Conservation (phyloP, 2,888 invertebrate species). For the Chorisops tibialis region DNA sequence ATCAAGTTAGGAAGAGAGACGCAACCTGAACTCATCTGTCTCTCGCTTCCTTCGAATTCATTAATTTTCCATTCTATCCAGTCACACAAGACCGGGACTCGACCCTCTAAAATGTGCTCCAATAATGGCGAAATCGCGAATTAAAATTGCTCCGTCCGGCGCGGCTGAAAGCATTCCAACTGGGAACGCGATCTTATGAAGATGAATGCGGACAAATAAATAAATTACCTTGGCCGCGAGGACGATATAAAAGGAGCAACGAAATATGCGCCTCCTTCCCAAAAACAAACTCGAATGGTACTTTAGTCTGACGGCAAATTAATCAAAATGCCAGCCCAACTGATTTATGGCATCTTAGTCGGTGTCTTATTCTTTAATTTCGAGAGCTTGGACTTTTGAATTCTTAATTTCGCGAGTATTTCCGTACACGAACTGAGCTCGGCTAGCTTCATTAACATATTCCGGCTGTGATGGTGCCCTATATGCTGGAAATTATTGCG, state of each 20-base stretch:
- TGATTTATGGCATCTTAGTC: slow-evolving; percentile 6
- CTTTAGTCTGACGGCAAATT: slow-evolving; percentile 15
- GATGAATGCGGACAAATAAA: slow-evolving; percentile 21
- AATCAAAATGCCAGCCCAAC: slow-evolving; percentile 23
- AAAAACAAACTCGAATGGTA: slow-evolving; percentile 16
- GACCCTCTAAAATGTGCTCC: neutral
- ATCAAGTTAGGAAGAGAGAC: no score
- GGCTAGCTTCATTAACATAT: slow-evolving; percentile 19
- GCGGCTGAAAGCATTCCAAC: neutral
- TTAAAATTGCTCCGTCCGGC: neutral
- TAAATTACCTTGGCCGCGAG: slow-evolving; percentile 14
- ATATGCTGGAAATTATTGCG: slow-evolving; percentile 12
- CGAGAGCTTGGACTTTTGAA: neutral
- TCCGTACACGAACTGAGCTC: slow-evolving; percentile 1
- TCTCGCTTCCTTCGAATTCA: neutral
- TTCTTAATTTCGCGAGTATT: slow-evolving; percentile 11
- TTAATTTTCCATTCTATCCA: slow-evolving; percentile 7
- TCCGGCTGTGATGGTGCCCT: neutral
- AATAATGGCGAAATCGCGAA: neutral
- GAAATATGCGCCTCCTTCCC: slow-evolving; percentile 2
- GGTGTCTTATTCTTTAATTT: neutral
- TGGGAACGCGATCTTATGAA: slow-evolving; percentile 11
- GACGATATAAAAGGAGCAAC: slow-evolving; percentile 3
- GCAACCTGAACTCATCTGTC: no score
- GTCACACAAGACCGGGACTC: neutral